phyloP scores from a whole-genome alignment of 2,113 vertebrate species.

The Hydrolagus affinis region DNA sequence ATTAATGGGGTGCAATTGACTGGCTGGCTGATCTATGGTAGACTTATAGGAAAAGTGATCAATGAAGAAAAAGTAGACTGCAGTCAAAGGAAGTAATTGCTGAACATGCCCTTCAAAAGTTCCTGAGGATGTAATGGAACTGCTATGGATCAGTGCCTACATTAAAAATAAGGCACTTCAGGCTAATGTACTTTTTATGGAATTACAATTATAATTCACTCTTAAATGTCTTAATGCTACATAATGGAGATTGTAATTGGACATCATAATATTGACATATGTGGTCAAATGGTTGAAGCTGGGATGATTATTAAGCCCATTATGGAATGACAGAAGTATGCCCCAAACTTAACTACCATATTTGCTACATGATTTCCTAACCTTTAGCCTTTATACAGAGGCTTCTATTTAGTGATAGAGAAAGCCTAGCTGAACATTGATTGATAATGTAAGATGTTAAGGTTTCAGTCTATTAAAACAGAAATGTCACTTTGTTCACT shows the following conservation, averaged over 20 bases:
- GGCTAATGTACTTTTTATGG: slow-evolving; percentile 30
- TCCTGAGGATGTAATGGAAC: slow-evolving; percentile 6
- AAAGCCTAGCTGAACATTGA: too few species aligned
- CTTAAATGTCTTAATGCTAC: slow-evolving; percentile 16
- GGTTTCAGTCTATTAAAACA: too few species aligned
- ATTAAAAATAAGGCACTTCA: slow-evolving; percentile 13
- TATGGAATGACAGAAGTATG: background rate
- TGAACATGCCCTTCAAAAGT: background rate
- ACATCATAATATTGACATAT: slow-evolving; percentile 26
- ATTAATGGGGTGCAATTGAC: slow-evolving; percentile 23
- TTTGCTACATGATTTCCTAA: background rate
- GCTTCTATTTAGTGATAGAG: background rate
- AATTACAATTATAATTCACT: slow-evolving; percentile 7
- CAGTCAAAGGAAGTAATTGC: slow-evolving; percentile 15
- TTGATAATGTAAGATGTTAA: too few species aligned
- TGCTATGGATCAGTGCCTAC: background rate
- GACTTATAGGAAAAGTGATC: background rate
- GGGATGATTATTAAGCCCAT: background rate
- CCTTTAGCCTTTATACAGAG: background rate
- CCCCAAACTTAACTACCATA: background rate
- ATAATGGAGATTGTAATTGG: background rate
- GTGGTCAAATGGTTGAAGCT: background rate
- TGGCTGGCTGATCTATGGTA: slow-evolving; percentile 13
- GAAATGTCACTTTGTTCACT: too few species aligned
- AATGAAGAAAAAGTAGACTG: slow-evolving; percentile 14